Percentiles rank a stretch among this genome's conserved stretches.
Conservation (phyloP, 1,140 invertebrate species). For the Agraylea sexmaculata region DNA sequence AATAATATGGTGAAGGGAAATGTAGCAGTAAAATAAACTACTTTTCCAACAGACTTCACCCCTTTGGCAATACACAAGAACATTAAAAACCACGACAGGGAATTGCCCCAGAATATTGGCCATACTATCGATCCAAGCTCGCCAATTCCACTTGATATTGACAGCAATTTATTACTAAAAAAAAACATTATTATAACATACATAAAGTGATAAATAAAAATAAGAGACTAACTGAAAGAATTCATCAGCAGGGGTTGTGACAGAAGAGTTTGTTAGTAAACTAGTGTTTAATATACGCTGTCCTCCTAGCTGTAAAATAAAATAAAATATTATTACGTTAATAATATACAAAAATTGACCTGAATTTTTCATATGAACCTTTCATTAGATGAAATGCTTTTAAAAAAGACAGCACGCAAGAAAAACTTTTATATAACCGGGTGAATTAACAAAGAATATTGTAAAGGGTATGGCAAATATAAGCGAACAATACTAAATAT, state of each 20-base stretch:
- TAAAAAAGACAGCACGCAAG: too few species aligned
- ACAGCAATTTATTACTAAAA: constrained; percentile 55
- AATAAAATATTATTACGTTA: constrained; percentile 4
- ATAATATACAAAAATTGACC: too few species aligned
- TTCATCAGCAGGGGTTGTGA: constrained; percentile 64
- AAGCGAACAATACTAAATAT: too few species aligned
- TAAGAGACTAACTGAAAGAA: constrained; percentile 65
- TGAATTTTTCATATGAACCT: too few species aligned
- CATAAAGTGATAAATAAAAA: constrained; percentile 5
- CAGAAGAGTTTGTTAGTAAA: constrained; percentile 25
- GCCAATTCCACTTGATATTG: constrained; percentile 51
- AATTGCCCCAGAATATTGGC: constrained; percentile 55
- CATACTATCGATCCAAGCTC: constrained; percentile 59
- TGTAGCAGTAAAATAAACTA: constrained; percentile 73
- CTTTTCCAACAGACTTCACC: constrained; percentile 62
- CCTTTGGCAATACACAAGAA: constrained; percentile 73
- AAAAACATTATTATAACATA: constrained; percentile 9
- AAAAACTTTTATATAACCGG: too few species aligned
- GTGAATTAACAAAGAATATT: too few species aligned
- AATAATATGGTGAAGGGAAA: constrained; percentile 76
- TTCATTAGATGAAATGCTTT: too few species aligned
- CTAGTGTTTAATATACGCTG: constrained; percentile 20
- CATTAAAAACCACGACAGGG: constrained; percentile 63
- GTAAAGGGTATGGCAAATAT: too few species aligned
- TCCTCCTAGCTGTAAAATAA: constrained; percentile 23